phyloP scores from a whole-genome alignment of 1,140 invertebrate genomes.

The Trichoplusia ni region DNA sequence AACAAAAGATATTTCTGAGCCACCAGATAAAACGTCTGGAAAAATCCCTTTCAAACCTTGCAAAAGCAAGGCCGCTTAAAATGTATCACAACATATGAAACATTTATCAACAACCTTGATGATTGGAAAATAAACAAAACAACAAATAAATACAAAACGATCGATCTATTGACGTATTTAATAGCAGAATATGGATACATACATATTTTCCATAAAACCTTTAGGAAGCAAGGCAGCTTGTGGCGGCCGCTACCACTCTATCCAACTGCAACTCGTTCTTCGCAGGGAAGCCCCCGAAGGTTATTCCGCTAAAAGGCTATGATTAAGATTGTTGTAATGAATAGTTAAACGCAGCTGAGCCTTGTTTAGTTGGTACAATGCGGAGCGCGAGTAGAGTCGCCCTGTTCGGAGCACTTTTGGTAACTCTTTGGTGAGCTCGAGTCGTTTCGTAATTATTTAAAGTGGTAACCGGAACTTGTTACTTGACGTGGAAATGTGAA shows the following conservation, averaged over 20 bases:
- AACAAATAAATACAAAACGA: no score
- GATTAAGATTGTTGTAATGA: conserved; percentile 49
- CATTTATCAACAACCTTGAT: no score
- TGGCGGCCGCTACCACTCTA: neutral
- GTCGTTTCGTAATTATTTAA: neutral
- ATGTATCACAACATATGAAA: no score
- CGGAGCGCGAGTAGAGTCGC: conserved; percentile 16
- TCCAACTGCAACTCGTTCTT: neutral
- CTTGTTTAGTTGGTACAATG: conserved; percentile 61
- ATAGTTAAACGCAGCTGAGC: conserved; percentile 46
- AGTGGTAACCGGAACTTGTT: neutral
- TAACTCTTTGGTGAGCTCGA: conserved; percentile 1
- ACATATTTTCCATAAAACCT: neutral
- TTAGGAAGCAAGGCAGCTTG: neutral
- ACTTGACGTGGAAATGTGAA: neutral
- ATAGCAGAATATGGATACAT: no score
- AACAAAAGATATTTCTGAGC: no score
- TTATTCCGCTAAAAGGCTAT: conserved; percentile 51
- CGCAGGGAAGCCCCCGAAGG: conserved; percentile 57
- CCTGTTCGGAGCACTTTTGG: conserved; percentile 9
- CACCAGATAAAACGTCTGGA: no score
- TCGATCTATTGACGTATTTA: no score
- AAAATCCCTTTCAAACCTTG: no score
- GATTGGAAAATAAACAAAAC: no score
- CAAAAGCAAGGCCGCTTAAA: no score